Percentiles rank a stretch among this genome's conserved stretches.
These are phyloP conservation scores for Blera fallax DNA, from an alignment of 2,888 invertebrate genomes.

Conservation along the genomic window DNA sequence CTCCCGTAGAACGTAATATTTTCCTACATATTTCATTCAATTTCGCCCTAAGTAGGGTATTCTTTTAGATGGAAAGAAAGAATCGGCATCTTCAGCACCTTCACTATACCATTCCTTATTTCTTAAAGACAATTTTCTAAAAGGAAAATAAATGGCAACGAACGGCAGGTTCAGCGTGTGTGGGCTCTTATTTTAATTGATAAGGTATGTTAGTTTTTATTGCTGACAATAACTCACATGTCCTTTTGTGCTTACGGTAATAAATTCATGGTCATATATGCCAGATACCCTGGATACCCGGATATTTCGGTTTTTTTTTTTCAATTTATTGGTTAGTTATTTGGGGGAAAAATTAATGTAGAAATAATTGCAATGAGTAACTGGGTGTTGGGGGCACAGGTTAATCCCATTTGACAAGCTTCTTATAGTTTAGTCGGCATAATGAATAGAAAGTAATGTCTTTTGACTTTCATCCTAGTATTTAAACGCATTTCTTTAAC, in stretches of 20 bases:
- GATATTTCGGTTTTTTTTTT: background rate
- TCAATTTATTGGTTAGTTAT: conserved; percentile 2
- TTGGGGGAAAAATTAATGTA: background rate
- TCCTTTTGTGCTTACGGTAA: background rate
- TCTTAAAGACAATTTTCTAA: background rate
- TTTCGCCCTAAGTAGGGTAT: background rate
- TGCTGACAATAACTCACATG: conserved; percentile 27
- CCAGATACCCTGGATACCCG: background rate
- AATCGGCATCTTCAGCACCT: conserved; percentile 21
- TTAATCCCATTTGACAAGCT: too few relatives aligned
- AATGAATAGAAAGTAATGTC: too few relatives aligned
- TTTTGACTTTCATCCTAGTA: too few relatives aligned
- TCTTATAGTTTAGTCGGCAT: too few relatives aligned
- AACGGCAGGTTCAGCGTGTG: background rate
- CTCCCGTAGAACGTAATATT: conserved; percentile 12
- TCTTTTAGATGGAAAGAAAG: background rate
- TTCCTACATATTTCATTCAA: conserved; percentile 14
- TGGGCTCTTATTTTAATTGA: conserved; percentile 38
- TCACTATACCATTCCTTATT: background rate
- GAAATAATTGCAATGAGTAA: conserved; percentile 10
- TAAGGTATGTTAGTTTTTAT: conserved; percentile 31
- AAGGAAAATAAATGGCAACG: conserved; percentile 8
- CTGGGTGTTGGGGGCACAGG: too few relatives aligned
- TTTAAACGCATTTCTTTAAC: too few relatives aligned
- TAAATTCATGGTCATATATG: background rate